Evolutionary conservation across 2,113 vertebrate species (phyloP).

Genomic region (Sarotherodon lohbergeri): DNA sequence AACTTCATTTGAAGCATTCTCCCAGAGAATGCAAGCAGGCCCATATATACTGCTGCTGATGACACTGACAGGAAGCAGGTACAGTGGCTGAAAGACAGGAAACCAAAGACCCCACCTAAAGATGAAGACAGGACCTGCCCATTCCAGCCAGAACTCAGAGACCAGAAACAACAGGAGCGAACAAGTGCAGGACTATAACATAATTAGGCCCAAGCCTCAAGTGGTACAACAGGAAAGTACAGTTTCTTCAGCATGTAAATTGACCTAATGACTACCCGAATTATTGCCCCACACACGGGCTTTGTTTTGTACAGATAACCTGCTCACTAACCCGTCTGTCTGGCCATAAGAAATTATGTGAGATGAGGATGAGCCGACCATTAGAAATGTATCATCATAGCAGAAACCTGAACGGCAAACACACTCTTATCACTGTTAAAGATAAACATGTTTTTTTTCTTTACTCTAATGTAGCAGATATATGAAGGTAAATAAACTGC

Average conservation of each 20-base stretch:
- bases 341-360: not conserved
- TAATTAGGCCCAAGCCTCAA: not conserved
- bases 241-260: not conserved
- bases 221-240: not conserved
- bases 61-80: not conserved
- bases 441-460: not conserved
- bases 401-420: not conserved
- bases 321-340: not conserved
- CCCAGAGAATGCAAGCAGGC: not conserved
- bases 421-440: not conserved
- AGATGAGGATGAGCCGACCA: not conserved
- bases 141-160: not conserved
- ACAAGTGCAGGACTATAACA: not conserved
- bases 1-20: not conserved
- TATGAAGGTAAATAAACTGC: not conserved
- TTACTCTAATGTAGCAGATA: not conserved
- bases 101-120: not conserved
- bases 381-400: not conserved
- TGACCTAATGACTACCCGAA: not conserved
- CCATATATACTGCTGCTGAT: not conserved
- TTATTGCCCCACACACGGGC: not conserved
- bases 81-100: not conserved
- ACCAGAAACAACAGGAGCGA: not conserved
- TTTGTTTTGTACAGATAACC: not conserved
- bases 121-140: not conserved